Evolutionary conservation across 2,888 invertebrate species (phyloP).

Genomic region (Phalera bucephala): DNA sequence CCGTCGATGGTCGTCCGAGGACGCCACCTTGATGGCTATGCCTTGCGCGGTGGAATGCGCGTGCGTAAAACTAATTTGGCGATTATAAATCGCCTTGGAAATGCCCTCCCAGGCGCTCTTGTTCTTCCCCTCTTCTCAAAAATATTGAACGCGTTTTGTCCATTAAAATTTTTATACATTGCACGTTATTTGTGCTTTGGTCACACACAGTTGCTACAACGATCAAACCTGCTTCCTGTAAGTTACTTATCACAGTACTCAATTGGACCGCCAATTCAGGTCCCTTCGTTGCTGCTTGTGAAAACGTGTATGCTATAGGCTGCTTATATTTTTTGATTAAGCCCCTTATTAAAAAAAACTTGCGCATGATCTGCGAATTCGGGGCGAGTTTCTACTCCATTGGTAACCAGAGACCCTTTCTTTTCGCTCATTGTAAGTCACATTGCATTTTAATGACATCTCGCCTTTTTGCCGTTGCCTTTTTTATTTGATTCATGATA

Average conservation of each 20-base stretch:
- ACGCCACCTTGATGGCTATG: too few relatives aligned
- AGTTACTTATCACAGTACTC: constrained; percentile 16
- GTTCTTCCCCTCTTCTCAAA: too few relatives aligned
- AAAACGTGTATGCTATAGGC: constrained; percentile 26
- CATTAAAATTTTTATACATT: too few relatives aligned
- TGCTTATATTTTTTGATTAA: constrained; percentile 31
- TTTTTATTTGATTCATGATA: constrained; percentile 22
- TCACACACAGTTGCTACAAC: constrained; percentile 31
- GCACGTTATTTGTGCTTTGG: constrained; percentile 18
- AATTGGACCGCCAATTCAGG: constrained; percentile 25
- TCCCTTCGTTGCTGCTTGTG: constrained; percentile 23
- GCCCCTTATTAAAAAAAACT: constrained; percentile 30
- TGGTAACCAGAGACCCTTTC: constrained; percentile 22
- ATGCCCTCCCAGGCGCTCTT: too few relatives aligned
- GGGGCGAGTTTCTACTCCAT: constrained; percentile 13
- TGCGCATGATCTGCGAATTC: constrained; percentile 30
- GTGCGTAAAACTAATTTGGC: too few relatives aligned
- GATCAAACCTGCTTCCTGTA: constrained; percentile 24
- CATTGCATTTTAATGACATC: constrained; percentile 23
- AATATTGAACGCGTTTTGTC: too few relatives aligned
- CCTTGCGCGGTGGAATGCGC: too few relatives aligned
- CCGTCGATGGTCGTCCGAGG: too few relatives aligned
- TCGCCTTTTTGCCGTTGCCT: constrained; percentile 23
- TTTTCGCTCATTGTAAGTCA: constrained; percentile 25
- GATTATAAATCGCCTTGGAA: too few relatives aligned